A percentile compares a stretch with the other conserved stretches of the same genome.
These are phyloP conservation scores for Drosophila tropicalis DNA, from an alignment of 1,140 invertebrate genomes.

Conservation along the genomic window DNA sequence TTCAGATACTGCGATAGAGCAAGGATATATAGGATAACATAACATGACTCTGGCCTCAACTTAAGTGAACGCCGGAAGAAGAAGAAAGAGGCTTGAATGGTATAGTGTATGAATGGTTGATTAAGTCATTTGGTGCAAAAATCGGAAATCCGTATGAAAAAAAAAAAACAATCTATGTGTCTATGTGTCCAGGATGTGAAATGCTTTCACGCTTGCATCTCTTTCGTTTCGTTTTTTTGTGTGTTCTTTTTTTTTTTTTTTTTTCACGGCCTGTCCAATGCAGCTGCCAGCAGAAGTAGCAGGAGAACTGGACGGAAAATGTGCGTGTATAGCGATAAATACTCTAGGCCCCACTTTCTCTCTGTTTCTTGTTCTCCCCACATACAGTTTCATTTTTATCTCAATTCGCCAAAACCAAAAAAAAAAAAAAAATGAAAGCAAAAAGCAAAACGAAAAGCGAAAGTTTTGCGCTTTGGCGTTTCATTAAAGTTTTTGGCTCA, in stretches of 20 bases:
- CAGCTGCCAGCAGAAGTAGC: constrained; percentile 46
- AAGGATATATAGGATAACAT: no score
- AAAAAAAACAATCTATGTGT: constrained; percentile 39
- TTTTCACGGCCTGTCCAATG: constrained; percentile 34
- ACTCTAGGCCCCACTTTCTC: background rate
- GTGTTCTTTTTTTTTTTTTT: no score
- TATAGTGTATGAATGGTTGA: constrained; percentile 30
- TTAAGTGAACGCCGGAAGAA: background rate
- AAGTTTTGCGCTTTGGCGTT: constrained; percentile 77
- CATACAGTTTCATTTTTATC: constrained; percentile 64
- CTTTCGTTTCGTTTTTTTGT: background rate
- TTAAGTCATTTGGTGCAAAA: constrained; percentile 62
- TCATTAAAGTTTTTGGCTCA: constrained; percentile 72
- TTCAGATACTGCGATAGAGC: no score
- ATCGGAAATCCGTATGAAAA: constrained; percentile 43
- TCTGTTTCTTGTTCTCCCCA: constrained; percentile 29
- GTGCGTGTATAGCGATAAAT: constrained; percentile 39
- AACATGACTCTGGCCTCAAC: background rate
- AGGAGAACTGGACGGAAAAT: constrained; percentile 35
- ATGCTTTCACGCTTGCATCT: constrained; percentile 11
- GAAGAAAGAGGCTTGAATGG: no score
- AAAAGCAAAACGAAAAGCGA: constrained; percentile 35
- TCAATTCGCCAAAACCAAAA: constrained; percentile 61
- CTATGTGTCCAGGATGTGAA: constrained; percentile 20
- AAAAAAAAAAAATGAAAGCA: constrained; percentile 38